Base-by-base conservation (phyloP, 2,888 invertebrate species). In the Drosophila anomalata region DNA sequence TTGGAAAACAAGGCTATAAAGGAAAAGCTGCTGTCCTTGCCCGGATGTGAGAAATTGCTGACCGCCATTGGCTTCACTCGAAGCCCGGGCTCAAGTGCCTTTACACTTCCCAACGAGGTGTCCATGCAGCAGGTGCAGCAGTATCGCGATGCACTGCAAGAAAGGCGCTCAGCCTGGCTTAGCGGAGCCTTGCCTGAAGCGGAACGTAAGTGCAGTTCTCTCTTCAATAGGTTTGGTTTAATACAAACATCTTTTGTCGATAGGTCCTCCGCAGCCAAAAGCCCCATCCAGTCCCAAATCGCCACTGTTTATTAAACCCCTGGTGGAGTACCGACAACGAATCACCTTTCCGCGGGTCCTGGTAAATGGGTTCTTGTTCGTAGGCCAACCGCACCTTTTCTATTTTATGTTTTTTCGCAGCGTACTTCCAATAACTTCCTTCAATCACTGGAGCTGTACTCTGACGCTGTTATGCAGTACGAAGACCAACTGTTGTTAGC, bases 401-500 rank as follows among this genome's bases (percentile, higher is more conserved):
- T 11, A 11, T 8, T 9, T 36, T n/a, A 12, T 36, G n/a, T 4
- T n/a, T 4, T 2, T 61, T 12, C 4, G 4, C 22, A 88, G 81
- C 69, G 74, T 17, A 93, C 93, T 12, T 79, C 77, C 0, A 94
- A 93, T 76, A 79, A 84, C 26, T 93, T 94, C 76, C 85, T 93
- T 1, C 81, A 90, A 77, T 90, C 90, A 39, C 87, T 93, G 41
- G 90, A 91, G 52, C 65, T 82, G 2, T 87, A 93, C 39, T 95
- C 95, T 70, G 93, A 94, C 77, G 92, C 92, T 54, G 94, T 96
- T 47, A 89, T 95, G 72, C 91, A 92, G 54, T 97, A 97, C 90
- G 96, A 96, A 89, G 93, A 96, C 87, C 91, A 93, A 60, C 91
- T 92, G 0, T 90, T 96, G 2, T 94, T 95, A 79, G 92, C 93